These are phyloP conservation scores for Garrulus glandarius DNA, from an alignment of 2,797 vertebrate genomes.

Conservation along the genomic window DNA sequence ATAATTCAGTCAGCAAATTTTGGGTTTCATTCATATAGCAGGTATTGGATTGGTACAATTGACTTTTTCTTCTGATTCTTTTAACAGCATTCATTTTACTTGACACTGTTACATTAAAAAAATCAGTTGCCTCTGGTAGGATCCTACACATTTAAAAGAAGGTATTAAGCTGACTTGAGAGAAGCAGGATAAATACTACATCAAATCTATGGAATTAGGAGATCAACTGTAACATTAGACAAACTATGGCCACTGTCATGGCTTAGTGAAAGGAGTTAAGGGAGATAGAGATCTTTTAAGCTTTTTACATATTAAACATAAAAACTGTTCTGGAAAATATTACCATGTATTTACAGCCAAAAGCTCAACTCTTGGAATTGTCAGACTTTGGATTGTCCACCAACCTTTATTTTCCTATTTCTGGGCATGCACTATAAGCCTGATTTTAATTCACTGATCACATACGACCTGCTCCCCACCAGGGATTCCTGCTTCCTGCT, in stretches of 20 bases:
- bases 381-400: not conserved
- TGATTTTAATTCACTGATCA: not conserved
- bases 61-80: not conserved
- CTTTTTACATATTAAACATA: not conserved
- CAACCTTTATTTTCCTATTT: not conserved
- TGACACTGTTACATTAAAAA: not conserved
- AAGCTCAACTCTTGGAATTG: not conserved
- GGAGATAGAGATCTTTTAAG: not conserved
- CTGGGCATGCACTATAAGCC: not conserved
- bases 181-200: not conserved
- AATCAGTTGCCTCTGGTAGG: not conserved
- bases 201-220: not conserved
- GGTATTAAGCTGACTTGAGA: not conserved
- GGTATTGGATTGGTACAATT: not conserved
- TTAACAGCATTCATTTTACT: not conserved
- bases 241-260: not conserved
- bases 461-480: rapidly evolving
- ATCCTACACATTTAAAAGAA: not conserved
- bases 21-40: not conserved
- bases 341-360: not conserved
- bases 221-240: not conserved
- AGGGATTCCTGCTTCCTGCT: not conserved
- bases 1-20: not conserved
- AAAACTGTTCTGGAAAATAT: not conserved
- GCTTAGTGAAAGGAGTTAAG: not conserved